Conservation (phyloP, 2,888 invertebrate species). For the Sinelater perroti region DNA sequence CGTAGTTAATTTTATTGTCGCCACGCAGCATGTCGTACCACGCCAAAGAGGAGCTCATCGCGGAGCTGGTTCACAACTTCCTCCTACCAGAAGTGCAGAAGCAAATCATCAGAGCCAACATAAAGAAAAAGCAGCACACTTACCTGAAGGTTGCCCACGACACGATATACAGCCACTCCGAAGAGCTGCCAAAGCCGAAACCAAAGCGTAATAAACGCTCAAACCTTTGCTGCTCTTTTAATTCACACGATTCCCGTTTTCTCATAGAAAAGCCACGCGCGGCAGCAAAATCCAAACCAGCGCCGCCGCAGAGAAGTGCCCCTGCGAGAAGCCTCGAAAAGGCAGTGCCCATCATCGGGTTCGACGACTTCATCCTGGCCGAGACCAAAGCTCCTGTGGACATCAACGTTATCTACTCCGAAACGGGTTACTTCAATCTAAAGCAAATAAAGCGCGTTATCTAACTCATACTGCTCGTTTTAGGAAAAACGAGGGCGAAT, state of each 20-base stretch:
- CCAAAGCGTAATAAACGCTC: constrained; percentile 3
- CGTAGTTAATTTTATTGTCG: too few species aligned
- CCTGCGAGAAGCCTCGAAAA: neutral
- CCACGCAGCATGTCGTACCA: neutral
- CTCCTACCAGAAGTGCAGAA: constrained; percentile 66
- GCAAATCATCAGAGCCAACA: constrained; percentile 56
- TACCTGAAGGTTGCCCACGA: constrained; percentile 59
- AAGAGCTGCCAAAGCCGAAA: constrained; percentile 21
- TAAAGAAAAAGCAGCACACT: constrained; percentile 56
- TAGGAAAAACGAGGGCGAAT: too few species aligned
- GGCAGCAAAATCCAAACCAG: neutral
- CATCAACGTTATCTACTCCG: neutral
- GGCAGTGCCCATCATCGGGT: neutral
- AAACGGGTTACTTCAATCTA: neutral
- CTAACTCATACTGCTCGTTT: too few species aligned
- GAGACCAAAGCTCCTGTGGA: neutral
- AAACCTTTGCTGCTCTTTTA: neutral
- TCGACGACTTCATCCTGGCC: neutral
- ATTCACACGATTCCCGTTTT: neutral
- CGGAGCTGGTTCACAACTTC: constrained; percentile 68
- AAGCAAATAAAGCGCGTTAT: too few species aligned
- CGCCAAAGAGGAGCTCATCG: constrained; percentile 66
- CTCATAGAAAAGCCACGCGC: neutral
- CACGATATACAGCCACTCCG: constrained; percentile 49
- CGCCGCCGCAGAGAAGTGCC: neutral